These are phyloP conservation scores for Drusus annulatus DNA, from an alignment of 1,140 invertebrate species.

Conservation along the genomic window DNA sequence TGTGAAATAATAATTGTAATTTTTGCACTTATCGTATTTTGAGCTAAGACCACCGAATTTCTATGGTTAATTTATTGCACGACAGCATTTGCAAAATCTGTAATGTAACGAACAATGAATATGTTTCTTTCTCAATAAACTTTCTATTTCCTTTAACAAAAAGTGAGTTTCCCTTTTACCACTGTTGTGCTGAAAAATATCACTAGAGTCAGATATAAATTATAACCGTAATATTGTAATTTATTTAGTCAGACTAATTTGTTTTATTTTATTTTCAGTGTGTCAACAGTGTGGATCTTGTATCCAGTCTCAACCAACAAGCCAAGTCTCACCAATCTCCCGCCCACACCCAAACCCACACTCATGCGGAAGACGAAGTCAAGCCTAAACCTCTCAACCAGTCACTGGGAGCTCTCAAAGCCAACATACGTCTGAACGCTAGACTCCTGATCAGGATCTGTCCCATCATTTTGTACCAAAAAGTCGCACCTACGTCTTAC, in stretches of 20 bases:
- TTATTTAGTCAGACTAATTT: background rate
- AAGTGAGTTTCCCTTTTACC: too few relatives aligned
- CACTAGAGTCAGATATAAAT: too few relatives aligned
- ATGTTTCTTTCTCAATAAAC: too few relatives aligned
- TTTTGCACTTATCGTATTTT: too few relatives aligned
- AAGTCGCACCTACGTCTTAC: constrained; percentile 70
- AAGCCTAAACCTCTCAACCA: constrained; percentile 7
- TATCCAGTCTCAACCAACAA: constrained; percentile 66
- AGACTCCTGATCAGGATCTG: constrained; percentile 73
- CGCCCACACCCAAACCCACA: constrained; percentile 57
- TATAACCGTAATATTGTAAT: too few relatives aligned
- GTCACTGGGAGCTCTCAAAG: constrained; percentile 37
- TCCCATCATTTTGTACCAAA: constrained; percentile 77
- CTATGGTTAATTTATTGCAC: too few relatives aligned
- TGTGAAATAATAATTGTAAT: too few relatives aligned
- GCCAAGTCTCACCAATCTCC: constrained; percentile 63
- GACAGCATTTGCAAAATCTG: too few relatives aligned
- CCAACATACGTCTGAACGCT: constrained; percentile 61
- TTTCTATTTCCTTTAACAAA: too few relatives aligned
- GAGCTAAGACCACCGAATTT: too few relatives aligned
- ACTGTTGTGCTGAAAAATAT: too few relatives aligned
- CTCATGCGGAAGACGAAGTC: constrained; percentile 19
- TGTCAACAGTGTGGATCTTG: constrained; percentile 67
- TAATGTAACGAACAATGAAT: too few relatives aligned
- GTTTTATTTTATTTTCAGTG: constrained; percentile 63